Percentiles rank a stretch among this genome's conserved stretches.
phyloP scores from a whole-genome alignment of 2,888 invertebrate genomes.

The Ferrisia virgata region DNA sequence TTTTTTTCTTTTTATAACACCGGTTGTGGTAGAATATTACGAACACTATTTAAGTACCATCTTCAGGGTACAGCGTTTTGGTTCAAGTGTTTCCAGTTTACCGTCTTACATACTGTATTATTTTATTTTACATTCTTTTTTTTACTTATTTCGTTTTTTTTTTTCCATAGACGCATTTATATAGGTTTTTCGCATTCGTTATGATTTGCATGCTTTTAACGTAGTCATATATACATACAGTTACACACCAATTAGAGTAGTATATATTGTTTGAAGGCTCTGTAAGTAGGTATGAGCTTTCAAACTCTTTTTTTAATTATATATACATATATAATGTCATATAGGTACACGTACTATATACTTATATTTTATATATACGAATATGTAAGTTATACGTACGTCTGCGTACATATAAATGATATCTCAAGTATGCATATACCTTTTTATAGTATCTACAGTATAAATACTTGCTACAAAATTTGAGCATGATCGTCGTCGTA shows the following conservation, averaged over 20 bases:
- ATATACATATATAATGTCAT: no score
- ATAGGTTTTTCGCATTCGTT: constrained; percentile 44
- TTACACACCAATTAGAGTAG: constrained; percentile 40
- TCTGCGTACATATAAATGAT: not conserved
- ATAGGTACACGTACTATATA: no score
- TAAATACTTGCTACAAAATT: no score
- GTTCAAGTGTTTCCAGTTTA: constrained; percentile 40
- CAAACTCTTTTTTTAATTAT: not conserved
- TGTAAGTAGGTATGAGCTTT: constrained; percentile 23
- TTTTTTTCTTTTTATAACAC: constrained; percentile 40
- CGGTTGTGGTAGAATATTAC: constrained; percentile 43
- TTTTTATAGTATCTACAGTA: no score
- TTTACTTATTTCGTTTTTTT: not conserved
- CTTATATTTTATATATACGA: no score
- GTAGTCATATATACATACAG: constrained; percentile 29
- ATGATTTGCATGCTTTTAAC: constrained; percentile 44
- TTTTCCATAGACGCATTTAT: constrained; percentile 30
- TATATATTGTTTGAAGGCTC: constrained; percentile 39
- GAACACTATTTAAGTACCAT: constrained; percentile 34
- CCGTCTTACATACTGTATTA: constrained; percentile 40
- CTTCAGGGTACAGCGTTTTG: constrained; percentile 32
- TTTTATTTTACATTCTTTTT: constrained; percentile 27
- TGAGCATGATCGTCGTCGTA: no score
- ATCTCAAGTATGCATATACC: no score
- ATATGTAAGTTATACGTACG: no score